Evolutionary conservation across 2,888 invertebrate species (phyloP).

Genomic region (Drosophila engyochracea): DNA sequence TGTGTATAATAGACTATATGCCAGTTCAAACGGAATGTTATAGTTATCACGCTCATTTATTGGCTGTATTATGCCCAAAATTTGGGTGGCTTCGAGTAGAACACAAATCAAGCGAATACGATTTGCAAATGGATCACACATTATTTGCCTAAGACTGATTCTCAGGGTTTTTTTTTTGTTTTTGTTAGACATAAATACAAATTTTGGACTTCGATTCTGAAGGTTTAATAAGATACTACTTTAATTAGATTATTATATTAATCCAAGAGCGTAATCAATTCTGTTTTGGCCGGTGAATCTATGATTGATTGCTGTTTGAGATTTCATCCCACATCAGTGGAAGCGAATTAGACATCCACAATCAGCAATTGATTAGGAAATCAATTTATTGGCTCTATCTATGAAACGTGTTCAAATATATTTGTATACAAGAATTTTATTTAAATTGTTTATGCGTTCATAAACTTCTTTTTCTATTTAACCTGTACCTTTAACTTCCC

Average conservation of each 20-base stretch:
- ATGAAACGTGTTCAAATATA: not conserved
- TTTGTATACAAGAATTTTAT: not conserved
- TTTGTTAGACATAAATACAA: not conserved
- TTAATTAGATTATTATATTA: constrained; percentile 4
- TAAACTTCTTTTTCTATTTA: not conserved
- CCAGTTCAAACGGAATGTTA: constrained; percentile 6
- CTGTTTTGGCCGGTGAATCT: not conserved
- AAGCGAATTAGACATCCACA: not conserved
- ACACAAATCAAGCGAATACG: constrained; percentile 18
- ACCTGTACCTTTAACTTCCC: not conserved
- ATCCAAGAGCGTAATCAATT: not conserved
- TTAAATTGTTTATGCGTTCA: not conserved
- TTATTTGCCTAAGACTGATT: not conserved
- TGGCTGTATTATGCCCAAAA: constrained; percentile 32
- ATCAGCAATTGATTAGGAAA: not conserved
- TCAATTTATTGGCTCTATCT: not conserved
- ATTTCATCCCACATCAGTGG: not conserved
- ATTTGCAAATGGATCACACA: not conserved
- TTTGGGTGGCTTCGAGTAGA: constrained; percentile 33
- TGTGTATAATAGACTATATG: constrained; percentile 38
- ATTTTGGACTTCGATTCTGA: constrained; percentile 19
- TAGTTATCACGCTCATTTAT: not conserved
- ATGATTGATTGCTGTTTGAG: constrained; percentile 34
- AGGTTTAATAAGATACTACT: constrained; percentile 22
- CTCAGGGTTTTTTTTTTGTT: not conserved